Evolutionary conservation across 1,140 invertebrate genomes (phyloP), one percentile per base, ranked within the genome.

Genomic region (Listronotus oregonensis): DNA sequence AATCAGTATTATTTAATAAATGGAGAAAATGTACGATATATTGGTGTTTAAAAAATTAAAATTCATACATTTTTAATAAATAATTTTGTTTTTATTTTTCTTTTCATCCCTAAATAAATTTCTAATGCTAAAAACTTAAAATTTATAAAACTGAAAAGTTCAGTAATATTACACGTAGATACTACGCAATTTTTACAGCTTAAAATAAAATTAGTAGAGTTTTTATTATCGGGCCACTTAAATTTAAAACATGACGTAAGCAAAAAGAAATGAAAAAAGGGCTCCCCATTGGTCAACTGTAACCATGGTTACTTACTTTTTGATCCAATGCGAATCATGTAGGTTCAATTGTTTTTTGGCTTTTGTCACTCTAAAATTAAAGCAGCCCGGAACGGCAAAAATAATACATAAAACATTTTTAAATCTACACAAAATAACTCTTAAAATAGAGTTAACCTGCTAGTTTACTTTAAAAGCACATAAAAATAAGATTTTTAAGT

Each of bases 381-480:
- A 17, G 15, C 11, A 49, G n/a, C 12, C 10, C 14, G n/a, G 6
- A 14, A 51, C 18, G 27, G 11, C 10, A 31, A 31, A 51, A 21
- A 15, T 11, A 15, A 18, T 11, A 50, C 17, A 42, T 21, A 56
- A 54, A 56, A 43, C 34, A 37, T 11, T 42, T 39, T 43, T 56
- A 32, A 7, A 18, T 52, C n/a, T 37, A 55, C 4, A 44, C 12
- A 27, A 49, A 61, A 61, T 31, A 50, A 51, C 46, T 61, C 56
- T 61, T n/a, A 61, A 50, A 61, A 61, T 40, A 61, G 58, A 61
- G 56, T 47, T 14, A 37, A 37, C 21, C 18, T 51, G 51, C 31
- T 47, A 40, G 60, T 63, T 54, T 63, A 63, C 60, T 63, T 44
- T 43, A 32, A 17, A 63, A 63, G 60, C 60, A 63, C 60, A 50